phyloP scores from a whole-genome alignment of 1,140 invertebrate species.

The Rhopalosiphum padi region DNA sequence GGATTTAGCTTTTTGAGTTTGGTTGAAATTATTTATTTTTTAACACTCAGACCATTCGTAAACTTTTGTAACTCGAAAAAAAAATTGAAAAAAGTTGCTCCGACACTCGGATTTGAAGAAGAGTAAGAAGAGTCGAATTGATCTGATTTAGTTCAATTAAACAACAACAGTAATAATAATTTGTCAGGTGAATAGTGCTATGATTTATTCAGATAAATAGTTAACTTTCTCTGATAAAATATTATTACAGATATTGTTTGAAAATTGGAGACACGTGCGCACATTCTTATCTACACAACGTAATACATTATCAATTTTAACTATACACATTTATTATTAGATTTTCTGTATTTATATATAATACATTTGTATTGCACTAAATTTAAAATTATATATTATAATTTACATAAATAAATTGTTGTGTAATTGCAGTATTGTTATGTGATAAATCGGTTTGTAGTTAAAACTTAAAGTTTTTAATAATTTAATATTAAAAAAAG shows the following conservation, averaged over 20 bases:
- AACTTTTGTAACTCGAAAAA: not conserved
- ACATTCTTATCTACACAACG: not conserved
- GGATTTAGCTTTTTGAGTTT: constrained; percentile 43
- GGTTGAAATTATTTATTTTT: constrained; percentile 26
- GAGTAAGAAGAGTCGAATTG: not conserved
- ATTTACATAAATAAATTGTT: not conserved
- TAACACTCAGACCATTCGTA: constrained; percentile 34
- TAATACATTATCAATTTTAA: not conserved
- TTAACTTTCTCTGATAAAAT: not conserved
- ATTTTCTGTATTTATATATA: not conserved
- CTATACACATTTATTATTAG: not conserved
- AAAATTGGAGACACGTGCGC: not conserved
- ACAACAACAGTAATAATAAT: not conserved
- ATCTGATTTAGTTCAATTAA: not conserved
- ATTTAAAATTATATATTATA: not conserved
- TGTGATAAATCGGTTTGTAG: not conserved
- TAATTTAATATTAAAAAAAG: not conserved
- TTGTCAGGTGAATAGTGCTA: not conserved
- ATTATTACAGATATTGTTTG: not conserved
- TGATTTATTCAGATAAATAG: not conserved
- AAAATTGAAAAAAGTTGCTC: constrained; percentile 34
- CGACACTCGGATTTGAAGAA: not conserved
- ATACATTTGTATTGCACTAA: not conserved
- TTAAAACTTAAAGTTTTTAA: not conserved
- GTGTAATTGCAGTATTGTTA: not conserved